Conservation (phyloP, 2,888 invertebrate genomes). For the Laothoe populi region DNA sequence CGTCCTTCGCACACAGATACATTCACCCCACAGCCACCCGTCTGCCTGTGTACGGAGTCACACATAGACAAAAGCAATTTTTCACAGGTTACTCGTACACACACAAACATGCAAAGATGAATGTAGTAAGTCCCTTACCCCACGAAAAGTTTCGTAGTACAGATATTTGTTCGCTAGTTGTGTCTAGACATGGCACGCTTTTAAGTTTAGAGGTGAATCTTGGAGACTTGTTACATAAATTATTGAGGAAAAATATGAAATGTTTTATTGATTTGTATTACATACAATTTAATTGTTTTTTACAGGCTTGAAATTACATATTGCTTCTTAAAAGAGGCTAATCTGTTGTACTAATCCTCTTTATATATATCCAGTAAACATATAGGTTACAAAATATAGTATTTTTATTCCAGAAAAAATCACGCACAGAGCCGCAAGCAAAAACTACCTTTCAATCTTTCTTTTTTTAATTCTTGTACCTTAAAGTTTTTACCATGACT, state of each 20-base stretch:
- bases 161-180: conserved; percentile 80
- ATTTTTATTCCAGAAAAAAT: too few relatives aligned
- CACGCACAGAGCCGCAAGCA: too few relatives aligned
- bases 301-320: neutral
- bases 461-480: too few relatives aligned
- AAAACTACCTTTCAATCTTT: too few relatives aligned
- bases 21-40: conserved; percentile 42
- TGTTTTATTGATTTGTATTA: too few relatives aligned
- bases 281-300: neutral
- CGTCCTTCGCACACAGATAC: conserved; percentile 56
- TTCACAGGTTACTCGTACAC: conserved; percentile 75
- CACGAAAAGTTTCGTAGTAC: conserved; percentile 82
- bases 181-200: conserved; percentile 83
- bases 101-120: conserved; percentile 60
- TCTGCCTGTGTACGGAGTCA: conserved; percentile 53
- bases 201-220: conserved; percentile 78
- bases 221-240: conserved; percentile 66
- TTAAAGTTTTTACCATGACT: too few relatives aligned
- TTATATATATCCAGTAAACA: too few relatives aligned
- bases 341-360: too few relatives aligned
- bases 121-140: conserved; percentile 78
- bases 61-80: conserved; percentile 74
- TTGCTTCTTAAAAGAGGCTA: neutral
- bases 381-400: too few relatives aligned
- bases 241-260: conserved; percentile 52